Percentiles rank a stretch among this genome's conserved stretches.
These are phyloP conservation scores for Bombus pyrosoma DNA, from an alignment of 1,140 invertebrate species.

Conservation along the genomic window DNA sequence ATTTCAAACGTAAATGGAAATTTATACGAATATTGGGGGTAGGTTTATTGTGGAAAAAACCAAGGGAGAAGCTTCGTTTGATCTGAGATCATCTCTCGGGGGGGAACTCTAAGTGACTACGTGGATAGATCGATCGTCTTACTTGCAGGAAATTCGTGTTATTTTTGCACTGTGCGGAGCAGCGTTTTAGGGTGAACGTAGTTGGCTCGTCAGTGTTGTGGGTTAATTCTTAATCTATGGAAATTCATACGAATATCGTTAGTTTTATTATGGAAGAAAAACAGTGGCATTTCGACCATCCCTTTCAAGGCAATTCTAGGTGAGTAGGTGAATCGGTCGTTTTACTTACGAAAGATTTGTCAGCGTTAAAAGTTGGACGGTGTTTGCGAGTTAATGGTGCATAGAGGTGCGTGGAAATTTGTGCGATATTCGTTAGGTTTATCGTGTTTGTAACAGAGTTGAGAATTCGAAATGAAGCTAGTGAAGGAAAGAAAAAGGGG, in stretches of 20 bases:
- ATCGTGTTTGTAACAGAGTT: background rate
- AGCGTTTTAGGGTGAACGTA: background rate
- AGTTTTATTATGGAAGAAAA: no score
- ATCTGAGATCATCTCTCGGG: background rate
- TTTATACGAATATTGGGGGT: background rate
- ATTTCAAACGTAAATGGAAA: background rate
- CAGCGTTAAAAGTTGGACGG: no score
- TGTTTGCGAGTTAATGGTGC: no score
- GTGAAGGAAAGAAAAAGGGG: no score
- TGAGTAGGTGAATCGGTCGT: no score
- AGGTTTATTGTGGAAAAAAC: background rate
- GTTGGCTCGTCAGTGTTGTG: background rate
- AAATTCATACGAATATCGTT: no score
- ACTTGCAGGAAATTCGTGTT: background rate
- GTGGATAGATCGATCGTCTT: background rate
- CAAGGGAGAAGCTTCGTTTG: no score
- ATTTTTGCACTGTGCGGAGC: background rate
- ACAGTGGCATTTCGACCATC: no score
- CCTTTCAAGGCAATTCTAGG: no score
- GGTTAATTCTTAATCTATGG: background rate
- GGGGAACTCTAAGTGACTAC: no score
- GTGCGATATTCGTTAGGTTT: background rate
- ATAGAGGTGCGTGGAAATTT: no score
- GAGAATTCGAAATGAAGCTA: background rate
- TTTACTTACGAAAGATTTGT: no score